These are phyloP conservation scores for Sebastes flavidus DNA, from an alignment of 2,797 vertebrate genomes.

Conservation along the genomic window DNA sequence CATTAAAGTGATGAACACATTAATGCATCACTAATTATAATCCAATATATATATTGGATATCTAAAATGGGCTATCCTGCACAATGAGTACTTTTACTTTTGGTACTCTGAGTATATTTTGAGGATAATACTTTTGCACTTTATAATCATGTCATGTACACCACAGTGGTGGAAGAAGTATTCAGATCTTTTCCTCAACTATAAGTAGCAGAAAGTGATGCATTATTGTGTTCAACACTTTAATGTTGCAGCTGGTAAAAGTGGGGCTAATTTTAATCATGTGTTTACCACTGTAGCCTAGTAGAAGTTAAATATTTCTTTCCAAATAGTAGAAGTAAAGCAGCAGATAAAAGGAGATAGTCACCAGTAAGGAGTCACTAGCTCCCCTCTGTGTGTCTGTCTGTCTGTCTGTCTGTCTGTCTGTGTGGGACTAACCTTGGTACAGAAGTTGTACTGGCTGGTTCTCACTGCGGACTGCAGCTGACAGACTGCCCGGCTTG, in stretches of 20 bases:
- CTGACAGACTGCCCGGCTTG: neutral
- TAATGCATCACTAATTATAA: neutral
- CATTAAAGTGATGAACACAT: neutral
- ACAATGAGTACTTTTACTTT: neutral
- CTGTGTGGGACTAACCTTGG: slow-evolving; percentile 50
- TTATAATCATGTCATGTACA: neutral
- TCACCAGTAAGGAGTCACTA: neutral
- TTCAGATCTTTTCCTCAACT: neutral
- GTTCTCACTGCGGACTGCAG: neutral
- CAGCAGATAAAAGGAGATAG: neutral
- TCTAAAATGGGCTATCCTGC: neutral
- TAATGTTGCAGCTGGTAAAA: neutral
- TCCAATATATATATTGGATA: neutral
- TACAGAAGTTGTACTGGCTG: slow-evolving; percentile 41
- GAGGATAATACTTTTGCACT: neutral
- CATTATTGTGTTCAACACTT: neutral
- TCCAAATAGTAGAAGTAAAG: neutral
- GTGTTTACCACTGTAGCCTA: neutral
- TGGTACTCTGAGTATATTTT: neutral
- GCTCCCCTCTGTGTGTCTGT: no score
- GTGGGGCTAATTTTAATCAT: neutral
- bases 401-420: no score
- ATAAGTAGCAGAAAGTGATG: neutral
- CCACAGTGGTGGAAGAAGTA: neutral
- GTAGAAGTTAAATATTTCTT: neutral